Conservation (phyloP, 1,140 invertebrate genomes). For the Neuroterus valhalla region DNA sequence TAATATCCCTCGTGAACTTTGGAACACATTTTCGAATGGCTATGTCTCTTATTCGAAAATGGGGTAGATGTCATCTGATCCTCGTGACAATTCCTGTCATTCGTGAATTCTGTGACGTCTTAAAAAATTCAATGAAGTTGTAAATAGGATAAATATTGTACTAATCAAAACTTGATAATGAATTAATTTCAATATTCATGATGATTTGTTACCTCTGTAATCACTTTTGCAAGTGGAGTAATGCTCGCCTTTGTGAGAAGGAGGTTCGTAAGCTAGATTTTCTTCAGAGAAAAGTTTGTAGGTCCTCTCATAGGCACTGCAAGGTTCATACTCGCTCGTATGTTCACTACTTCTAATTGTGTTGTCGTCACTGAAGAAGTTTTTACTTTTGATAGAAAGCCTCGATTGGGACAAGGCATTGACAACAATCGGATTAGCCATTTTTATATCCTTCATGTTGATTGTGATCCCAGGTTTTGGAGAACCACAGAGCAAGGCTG, state of each 20-base stretch:
- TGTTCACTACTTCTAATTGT: conserved; percentile 54
- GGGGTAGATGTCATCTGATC: conserved; percentile 57
- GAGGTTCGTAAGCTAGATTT: conserved; percentile 54
- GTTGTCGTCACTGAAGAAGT: conserved; percentile 47
- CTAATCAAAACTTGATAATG: conserved; percentile 10
- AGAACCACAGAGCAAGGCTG: conserved; percentile 74
- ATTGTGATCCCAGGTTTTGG: conserved; percentile 77
- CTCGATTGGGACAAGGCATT: conserved; percentile 76
- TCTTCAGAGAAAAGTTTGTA: conserved; percentile 68
- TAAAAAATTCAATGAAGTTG: background rate
- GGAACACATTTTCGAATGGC: conserved; percentile 63
- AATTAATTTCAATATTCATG: conserved; percentile 20
- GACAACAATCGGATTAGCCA: conserved; percentile 78
- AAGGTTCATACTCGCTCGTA: conserved; percentile 61
- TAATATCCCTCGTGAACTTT: conserved; percentile 81
- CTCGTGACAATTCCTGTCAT: conserved; percentile 57
- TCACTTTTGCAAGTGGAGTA: conserved; percentile 60
- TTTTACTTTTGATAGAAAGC: conserved; percentile 72
- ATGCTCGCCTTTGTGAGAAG: conserved; percentile 49
- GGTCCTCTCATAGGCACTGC: conserved; percentile 65
- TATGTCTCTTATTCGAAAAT: conserved; percentile 59
- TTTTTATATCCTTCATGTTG: conserved; percentile 81
- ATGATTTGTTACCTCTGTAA: conserved; percentile 52
- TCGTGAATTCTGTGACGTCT: conserved; percentile 61
- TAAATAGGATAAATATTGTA: background rate